phyloP scores from a whole-genome alignment of 2,888 invertebrate genomes.

The Toxonevra muliebris region DNA sequence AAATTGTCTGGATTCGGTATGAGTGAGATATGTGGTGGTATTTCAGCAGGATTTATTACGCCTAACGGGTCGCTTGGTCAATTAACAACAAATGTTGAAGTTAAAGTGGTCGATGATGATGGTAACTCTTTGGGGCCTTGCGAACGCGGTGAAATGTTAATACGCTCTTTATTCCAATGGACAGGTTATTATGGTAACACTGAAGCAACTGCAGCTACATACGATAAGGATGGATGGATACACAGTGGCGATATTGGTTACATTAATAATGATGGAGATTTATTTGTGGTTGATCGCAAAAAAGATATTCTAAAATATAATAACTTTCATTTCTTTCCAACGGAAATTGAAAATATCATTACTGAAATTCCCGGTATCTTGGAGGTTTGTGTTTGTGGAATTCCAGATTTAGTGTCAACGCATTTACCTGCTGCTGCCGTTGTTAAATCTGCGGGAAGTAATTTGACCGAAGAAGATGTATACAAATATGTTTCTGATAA shows the following conservation, averaged over 20 bases:
- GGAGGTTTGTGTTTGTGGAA: conserved; percentile 56
- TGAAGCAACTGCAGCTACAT: conserved; percentile 47
- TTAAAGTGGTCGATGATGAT: conserved; percentile 42
- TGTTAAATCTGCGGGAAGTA: conserved; percentile 40
- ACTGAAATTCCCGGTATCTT: conserved; percentile 47
- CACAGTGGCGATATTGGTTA: conserved; percentile 61
- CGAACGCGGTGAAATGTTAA: conserved; percentile 53
- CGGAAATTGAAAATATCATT: conserved; percentile 56
- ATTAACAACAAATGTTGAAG: conserved; percentile 28
- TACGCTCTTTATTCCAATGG: conserved; percentile 48
- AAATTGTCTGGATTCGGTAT: conserved; percentile 44
- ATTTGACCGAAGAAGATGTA: conserved; percentile 36
- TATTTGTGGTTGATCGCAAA: conserved; percentile 56
- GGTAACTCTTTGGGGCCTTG: conserved; percentile 25
- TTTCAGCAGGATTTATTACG: conserved; percentile 19
- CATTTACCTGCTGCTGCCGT: conserved; percentile 56
- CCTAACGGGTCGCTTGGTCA: conserved; percentile 38
- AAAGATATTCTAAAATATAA: conserved; percentile 60
- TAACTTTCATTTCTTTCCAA: conserved; percentile 54
- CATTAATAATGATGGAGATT: conserved; percentile 55
- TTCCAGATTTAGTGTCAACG: conserved; percentile 48
- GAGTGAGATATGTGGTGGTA: conserved; percentile 40
- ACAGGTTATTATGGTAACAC: conserved; percentile 56
- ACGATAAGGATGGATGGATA: conserved; percentile 56
- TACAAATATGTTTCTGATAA: conserved; percentile 42